These are phyloP conservation scores for Bovichtus variegatus DNA, from an alignment of 2,797 vertebrate genomes.

Conservation along the genomic window DNA sequence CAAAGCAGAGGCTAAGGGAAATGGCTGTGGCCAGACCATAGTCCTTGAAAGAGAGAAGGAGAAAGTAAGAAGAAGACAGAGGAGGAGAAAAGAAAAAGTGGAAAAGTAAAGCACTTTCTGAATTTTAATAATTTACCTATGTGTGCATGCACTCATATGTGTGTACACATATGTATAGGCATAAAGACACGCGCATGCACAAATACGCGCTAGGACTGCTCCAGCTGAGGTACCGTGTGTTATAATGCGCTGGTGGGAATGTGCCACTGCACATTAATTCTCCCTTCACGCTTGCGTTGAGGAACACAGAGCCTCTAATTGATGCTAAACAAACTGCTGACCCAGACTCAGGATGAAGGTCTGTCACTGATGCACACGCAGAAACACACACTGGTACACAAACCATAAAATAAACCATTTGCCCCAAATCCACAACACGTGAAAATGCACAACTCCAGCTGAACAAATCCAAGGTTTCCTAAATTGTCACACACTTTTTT, in stretches of 20 bases:
- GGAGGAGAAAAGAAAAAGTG: constrained; percentile 38
- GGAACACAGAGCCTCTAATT: constrained; percentile 93
- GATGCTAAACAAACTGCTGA: constrained; percentile 90
- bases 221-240: constrained; percentile 80
- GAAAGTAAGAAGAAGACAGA: constrained; percentile 52
- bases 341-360: constrained; percentile 85
- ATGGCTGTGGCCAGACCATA: constrained; percentile 82
- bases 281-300: constrained; percentile 93
- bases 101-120: constrained; percentile 46
- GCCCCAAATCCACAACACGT: constrained; percentile 44
- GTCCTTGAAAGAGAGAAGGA: constrained; percentile 75
- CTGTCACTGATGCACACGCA: constrained; percentile 77
- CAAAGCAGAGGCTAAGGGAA: constrained; percentile 75
- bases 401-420: constrained; percentile 54
- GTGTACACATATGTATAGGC: neutral
- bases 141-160: neutral
- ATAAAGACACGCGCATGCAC: constrained; percentile 34
- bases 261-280: constrained; percentile 93
- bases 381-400: constrained; percentile 63
- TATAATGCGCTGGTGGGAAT: constrained; percentile 90
- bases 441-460: constrained; percentile 23
- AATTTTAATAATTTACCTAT: constrained; percentile 56
- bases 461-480: constrained; percentile 39
- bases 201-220: constrained; percentile 55
- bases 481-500: constrained; percentile 28